Evolutionary conservation across 30 jellyfish, hydroid and myxozoan genomes (phyloP).

Genomic region (Pseudorhiza aurosa): DNA sequence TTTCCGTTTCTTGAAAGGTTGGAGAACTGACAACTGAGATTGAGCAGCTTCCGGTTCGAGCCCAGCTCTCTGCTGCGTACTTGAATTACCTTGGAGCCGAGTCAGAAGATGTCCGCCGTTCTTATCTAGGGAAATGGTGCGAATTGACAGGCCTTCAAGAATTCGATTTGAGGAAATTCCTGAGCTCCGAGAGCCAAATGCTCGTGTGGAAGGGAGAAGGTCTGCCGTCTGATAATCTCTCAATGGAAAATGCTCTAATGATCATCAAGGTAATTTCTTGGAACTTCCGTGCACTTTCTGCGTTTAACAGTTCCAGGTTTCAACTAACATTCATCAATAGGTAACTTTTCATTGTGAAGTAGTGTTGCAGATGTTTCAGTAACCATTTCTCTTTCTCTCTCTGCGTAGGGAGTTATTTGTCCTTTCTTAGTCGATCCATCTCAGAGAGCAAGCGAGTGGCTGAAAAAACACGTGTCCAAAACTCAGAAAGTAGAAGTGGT

Average conservation of each 20-base stretch:
- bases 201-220: constrained; percentile 93
- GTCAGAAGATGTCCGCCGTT: constrained; percentile 88
- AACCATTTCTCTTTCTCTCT: background rate
- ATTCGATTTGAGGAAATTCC: constrained; percentile 69
- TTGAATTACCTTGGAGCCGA: constrained; percentile 86
- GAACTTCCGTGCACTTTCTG: too few relatives aligned
- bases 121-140: constrained; percentile 67
- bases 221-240: constrained; percentile 88
- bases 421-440: constrained; percentile 95
- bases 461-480: constrained; percentile 72
- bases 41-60: constrained; percentile 84
- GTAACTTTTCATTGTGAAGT: too few relatives aligned
- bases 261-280: constrained; percentile 77
- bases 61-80: constrained; percentile 93
- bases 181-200: constrained; percentile 92
- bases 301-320: too few relatives aligned
- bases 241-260: constrained; percentile 92
- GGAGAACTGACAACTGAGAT: constrained; percentile 74
- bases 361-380: too few relatives aligned
- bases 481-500: constrained; percentile 84
- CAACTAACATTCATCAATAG: too few relatives aligned
- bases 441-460: constrained; percentile 89
- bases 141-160: constrained; percentile 61
- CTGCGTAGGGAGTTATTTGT: constrained; percentile 66
- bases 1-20: constrained; percentile 68